Evolutionary conservation across 2,113 vertebrate genomes (phyloP).

Genomic region (Triplophysa rosa): DNA sequence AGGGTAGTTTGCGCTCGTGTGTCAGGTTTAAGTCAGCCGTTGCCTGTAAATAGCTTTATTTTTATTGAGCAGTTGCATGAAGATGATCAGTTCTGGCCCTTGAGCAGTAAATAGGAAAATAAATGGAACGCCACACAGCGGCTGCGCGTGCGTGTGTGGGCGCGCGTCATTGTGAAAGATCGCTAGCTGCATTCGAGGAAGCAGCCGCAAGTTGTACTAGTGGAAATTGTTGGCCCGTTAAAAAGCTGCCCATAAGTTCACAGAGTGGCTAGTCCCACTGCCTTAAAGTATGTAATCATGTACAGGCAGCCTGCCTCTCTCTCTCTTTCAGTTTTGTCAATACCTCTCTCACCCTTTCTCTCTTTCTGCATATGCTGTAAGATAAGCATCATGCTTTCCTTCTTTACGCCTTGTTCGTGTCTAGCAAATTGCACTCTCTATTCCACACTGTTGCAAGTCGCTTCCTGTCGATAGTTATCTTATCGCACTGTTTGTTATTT

Average conservation of each 20-base stretch:
- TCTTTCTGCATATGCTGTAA: slow-evolving; percentile 56
- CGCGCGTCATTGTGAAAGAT: slow-evolving; percentile 29
- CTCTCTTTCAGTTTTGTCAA: background rate
- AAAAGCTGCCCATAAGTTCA: slow-evolving; percentile 41
- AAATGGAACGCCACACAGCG: slow-evolving; percentile 47
- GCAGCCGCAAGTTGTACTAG: slow-evolving; percentile 28
- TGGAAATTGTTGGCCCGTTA: slow-evolving; percentile 40
- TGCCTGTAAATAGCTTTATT: slow-evolving; percentile 60
- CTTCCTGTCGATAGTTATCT: slow-evolving; percentile 73
- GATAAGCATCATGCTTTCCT: slow-evolving; percentile 61
- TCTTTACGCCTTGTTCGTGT: slow-evolving; percentile 53
- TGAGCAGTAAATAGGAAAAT: slow-evolving; percentile 59
- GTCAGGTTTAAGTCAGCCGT: slow-evolving; percentile 52
- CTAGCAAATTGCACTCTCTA: slow-evolving; percentile 46
- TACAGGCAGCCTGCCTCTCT: slow-evolving; percentile 4
- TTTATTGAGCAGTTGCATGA: slow-evolving; percentile 58
- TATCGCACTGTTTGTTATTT: slow-evolving; percentile 73
- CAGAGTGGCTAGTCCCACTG: slow-evolving; percentile 20
- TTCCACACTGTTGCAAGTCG: slow-evolving; percentile 59
- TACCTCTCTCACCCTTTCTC: slow-evolving; percentile 28
- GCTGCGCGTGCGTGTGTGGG: slow-evolving; percentile 37
- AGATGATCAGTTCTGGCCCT: slow-evolving; percentile 54
- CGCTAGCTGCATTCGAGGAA: slow-evolving; percentile 47
- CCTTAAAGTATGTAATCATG: slow-evolving; percentile 19
- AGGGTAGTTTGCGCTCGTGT: slow-evolving; percentile 56